Percentiles rank a stretch among this genome's conserved stretches.
phyloP scores from a whole-genome alignment of 2,797 vertebrate species.

The Steatocranus sp. region DNA sequence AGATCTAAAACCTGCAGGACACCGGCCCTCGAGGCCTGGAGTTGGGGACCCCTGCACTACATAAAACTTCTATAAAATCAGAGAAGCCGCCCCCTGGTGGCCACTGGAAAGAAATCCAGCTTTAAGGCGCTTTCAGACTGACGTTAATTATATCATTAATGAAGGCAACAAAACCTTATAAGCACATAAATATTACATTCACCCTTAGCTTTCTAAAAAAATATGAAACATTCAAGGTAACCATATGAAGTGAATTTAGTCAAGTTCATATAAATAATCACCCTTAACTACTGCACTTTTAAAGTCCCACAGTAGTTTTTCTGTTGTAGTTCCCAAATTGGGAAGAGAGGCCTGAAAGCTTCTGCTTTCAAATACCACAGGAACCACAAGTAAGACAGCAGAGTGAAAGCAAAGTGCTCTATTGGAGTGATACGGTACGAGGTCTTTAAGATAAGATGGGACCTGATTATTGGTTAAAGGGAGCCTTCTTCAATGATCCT shows the following conservation, averaged over 20 bases:
- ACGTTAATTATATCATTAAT: neutral
- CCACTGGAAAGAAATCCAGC: neutral
- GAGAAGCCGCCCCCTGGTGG: neutral
- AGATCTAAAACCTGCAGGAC: neutral
- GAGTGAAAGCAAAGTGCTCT: neutral
- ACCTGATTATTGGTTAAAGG: neutral
- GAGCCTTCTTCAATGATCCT: neutral
- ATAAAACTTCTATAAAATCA: neutral
- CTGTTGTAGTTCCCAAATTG: neutral
- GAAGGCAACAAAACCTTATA: neutral
- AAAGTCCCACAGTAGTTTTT: neutral
- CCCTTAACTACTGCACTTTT: neutral
- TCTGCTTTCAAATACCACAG: neutral
- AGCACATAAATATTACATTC: neutral
- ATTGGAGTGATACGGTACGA: neutral
- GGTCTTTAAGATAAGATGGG: neutral
- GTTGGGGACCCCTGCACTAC: neutral
- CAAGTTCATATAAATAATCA: neutral
- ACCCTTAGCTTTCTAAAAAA: neutral
- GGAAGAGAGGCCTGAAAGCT: neutral
- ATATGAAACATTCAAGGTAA: neutral
- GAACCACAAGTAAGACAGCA: neutral
- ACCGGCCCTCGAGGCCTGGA: fast-evolving
- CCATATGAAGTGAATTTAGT: neutral
- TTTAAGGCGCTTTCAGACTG: neutral